phyloP scores from a whole-genome alignment of 2,888 invertebrate genomes.

The Cybosia mesomella region DNA sequence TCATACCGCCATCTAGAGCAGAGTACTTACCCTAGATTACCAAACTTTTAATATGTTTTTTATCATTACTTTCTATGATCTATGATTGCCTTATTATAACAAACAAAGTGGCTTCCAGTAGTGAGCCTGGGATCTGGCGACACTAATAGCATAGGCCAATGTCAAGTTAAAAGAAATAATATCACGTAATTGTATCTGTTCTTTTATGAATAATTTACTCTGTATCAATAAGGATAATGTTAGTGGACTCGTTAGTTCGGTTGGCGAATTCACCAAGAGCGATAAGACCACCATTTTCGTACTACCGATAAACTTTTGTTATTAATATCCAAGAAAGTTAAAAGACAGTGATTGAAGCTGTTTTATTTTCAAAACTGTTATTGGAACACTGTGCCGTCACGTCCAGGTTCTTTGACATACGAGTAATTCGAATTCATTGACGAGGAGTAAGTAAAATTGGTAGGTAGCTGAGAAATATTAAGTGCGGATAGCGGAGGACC shows the following conservation, averaged over 20 bases:
- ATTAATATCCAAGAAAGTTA: slow-evolving; percentile 1
- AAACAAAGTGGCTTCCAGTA: slow-evolving; percentile 28
- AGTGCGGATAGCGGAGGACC: no score
- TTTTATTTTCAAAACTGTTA: no score
- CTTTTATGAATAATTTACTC: neutral
- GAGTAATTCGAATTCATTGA: no score
- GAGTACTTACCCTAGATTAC: no score
- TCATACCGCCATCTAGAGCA: no score
- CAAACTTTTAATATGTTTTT: no score
- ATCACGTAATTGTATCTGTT: slow-evolving; percentile 10
- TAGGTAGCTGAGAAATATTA: no score
- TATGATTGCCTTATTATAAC: no score
- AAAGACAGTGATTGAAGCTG: neutral
- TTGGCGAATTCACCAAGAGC: neutral
- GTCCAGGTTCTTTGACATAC: no score
- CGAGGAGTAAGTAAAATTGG: no score
- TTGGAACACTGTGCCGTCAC: no score
- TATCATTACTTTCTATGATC: no score
- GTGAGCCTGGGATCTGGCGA: slow-evolving; percentile 35
- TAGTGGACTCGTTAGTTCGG: neutral
- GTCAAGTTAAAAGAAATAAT: slow-evolving; percentile 15
- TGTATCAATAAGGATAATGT: neutral
- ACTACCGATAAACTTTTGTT: neutral
- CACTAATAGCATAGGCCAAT: slow-evolving; percentile 36
- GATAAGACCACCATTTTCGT: neutral